Evolutionary conservation across 2,888 invertebrate species (phyloP).

Genomic region (Meandrusa payeni): DNA sequence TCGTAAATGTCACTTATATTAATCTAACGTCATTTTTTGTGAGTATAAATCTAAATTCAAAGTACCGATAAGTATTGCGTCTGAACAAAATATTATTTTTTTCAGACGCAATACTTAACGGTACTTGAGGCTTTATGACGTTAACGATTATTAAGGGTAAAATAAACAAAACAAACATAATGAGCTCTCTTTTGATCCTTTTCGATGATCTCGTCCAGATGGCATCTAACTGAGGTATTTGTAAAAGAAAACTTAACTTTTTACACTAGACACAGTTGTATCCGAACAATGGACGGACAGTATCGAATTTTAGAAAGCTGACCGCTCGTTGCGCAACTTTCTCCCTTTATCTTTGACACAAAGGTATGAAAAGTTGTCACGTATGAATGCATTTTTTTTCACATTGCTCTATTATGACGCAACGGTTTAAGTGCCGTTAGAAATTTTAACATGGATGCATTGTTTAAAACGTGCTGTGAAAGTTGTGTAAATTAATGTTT

Average conservation of each 20-base stretch:
- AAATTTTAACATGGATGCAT: conserved; percentile 9
- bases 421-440: conserved; percentile 29
- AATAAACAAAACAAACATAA: conserved; percentile 17
- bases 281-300: conserved; percentile 53
- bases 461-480: neutral
- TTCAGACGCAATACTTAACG: too few species aligned
- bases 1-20: too few species aligned
- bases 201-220: conserved; percentile 5
- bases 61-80: too few species aligned
- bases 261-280: conserved; percentile 42
- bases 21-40: too few species aligned
- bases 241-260: conserved; percentile 18
- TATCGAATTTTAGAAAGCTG: conserved; percentile 73
- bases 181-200: conserved; percentile 6
- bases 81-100: too few species aligned
- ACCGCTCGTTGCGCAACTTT: conserved; percentile 71
- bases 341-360: conserved; percentile 70
- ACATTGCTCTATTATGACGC: conserved; percentile 27
- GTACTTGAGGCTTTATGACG: too few species aligned
- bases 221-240: conserved; percentile 28
- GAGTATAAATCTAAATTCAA: too few species aligned
- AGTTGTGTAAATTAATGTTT: too few species aligned
- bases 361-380: conserved; percentile 62
- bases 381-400: conserved; percentile 30
- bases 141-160: conserved; percentile 14